Conservation (phyloP, 2,113 vertebrate species). For the Megatriorchis doriae region DNA sequence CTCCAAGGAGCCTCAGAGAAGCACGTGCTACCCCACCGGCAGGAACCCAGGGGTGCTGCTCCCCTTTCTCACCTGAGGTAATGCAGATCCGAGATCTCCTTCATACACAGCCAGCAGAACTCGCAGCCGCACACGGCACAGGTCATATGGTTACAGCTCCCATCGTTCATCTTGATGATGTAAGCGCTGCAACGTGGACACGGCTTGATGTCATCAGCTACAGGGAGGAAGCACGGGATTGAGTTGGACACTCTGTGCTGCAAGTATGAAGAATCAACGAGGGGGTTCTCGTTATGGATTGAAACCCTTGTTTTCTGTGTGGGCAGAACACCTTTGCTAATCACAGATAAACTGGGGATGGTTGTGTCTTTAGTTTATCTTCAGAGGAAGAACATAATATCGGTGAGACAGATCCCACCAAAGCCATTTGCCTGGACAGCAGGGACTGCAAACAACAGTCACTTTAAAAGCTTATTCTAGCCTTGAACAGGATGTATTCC, state of each 20-base stretch:
- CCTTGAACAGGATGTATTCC: background rate
- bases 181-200: conserved; percentile 96
- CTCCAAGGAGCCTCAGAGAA: accelerated
- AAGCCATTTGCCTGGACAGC: background rate
- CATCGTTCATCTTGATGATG: conserved; percentile 99
- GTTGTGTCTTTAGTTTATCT: background rate
- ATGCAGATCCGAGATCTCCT: conserved; percentile 99
- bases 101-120: conserved; percentile 99
- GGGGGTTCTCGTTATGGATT: accelerated
- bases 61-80: conserved; percentile 89
- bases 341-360: accelerated
- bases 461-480: background rate
- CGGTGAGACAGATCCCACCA: background rate
- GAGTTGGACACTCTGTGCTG: background rate
- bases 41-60: background rate
- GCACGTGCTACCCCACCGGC: background rate
- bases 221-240: background rate
- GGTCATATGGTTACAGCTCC: conserved; percentile 99
- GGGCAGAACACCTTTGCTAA: accelerated
- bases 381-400: background rate
- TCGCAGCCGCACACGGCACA: conserved; percentile 97
- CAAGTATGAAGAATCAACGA: accelerated
- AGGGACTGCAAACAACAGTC: background rate
- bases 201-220: conserved; percentile 97
- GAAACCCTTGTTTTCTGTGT: accelerated